Conservation (phyloP, 2,113 vertebrate genomes). For the Cinclus cinclus region DNA sequence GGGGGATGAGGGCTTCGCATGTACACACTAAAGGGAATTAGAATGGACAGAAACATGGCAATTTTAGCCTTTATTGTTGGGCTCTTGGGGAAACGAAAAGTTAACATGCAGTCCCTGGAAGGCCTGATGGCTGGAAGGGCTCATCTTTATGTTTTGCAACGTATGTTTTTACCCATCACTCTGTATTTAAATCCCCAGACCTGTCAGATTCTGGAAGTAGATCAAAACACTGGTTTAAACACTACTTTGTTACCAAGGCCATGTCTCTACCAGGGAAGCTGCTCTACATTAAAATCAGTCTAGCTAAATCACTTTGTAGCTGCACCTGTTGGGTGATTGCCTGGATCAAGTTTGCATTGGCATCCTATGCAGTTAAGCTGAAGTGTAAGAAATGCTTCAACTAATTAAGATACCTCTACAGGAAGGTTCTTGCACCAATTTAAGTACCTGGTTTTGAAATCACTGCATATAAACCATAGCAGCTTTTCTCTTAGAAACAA, state of each 20-base stretch:
- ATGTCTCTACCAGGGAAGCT: slow-evolving; percentile 48
- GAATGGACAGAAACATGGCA: slow-evolving; percentile 50
- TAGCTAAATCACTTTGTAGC: neutral
- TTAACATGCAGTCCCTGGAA: slow-evolving; percentile 47
- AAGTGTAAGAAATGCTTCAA: neutral
- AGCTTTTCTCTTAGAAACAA: slow-evolving; percentile 56
- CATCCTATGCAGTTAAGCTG: neutral
- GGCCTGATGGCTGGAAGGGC: slow-evolving; percentile 63
- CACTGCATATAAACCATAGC: neutral
- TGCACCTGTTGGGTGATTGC: neutral
- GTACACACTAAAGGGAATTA: slow-evolving; percentile 32
- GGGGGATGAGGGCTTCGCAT: neutral
- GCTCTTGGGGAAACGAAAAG: slow-evolving; percentile 50
- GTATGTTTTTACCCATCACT: slow-evolving; percentile 21
- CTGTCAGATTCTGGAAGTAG: slow-evolving; percentile 29
- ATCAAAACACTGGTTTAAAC: slow-evolving; percentile 55
- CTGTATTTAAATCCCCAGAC: slow-evolving; percentile 15
- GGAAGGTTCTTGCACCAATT: neutral
- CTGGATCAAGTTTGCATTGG: neutral
- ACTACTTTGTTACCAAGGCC: slow-evolving; percentile 50
- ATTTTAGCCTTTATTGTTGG: slow-evolving; percentile 61
- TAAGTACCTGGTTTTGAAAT: slow-evolving; percentile 5
- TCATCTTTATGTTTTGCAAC: slow-evolving; percentile 55
- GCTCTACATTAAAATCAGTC: neutral
- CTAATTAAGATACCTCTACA: slow-evolving; percentile 1